Percentiles rank a stretch among this genome's conserved stretches.
Conservation (phyloP, 92 coral and sea anemone genomes). For the Porites lobata region DNA sequence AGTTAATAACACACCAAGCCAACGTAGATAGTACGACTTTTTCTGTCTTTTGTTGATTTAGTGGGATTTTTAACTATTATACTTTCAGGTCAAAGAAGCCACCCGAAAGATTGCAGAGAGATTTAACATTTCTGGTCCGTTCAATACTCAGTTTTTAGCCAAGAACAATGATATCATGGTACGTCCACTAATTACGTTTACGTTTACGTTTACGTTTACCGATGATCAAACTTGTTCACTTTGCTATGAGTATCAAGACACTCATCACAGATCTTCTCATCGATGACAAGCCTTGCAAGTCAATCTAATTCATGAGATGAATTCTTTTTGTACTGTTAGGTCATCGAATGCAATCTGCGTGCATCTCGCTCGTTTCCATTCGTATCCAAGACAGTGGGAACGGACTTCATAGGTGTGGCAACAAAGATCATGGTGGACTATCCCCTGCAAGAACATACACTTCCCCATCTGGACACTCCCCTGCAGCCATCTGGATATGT, state of each 20-base stretch:
- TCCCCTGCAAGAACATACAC: slow-evolving; percentile 67
- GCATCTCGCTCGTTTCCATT: slow-evolving; percentile 99
- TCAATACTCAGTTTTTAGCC: slow-evolving; percentile 96
- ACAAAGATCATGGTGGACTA: slow-evolving; percentile 90
- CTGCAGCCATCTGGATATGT: slow-evolving; percentile 91
- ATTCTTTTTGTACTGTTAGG: slow-evolving; percentile 49
- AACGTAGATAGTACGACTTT: too few species aligned
- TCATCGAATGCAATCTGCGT: slow-evolving; percentile 96
- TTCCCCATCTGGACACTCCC: slow-evolving; percentile 84
- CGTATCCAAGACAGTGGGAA: slow-evolving; percentile 96
- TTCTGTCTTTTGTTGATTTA: too few species aligned
- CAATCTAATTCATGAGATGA: too few species aligned
- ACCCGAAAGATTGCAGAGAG: slow-evolving; percentile 92
- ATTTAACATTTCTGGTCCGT: slow-evolving; percentile 96
- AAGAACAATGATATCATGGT: slow-evolving; percentile 94
- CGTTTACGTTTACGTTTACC: not conserved
- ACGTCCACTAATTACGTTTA: slow-evolving; percentile 3
- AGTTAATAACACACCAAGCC: too few species aligned
- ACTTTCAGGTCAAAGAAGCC: slow-evolving; percentile 89
- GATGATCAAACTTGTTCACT: not conserved
- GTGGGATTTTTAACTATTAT: not conserved
- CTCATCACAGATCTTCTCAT: not conserved
- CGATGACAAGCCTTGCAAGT: too few species aligned
- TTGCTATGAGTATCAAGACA: not conserved
- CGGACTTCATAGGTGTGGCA: slow-evolving; percentile 95